Base-by-base conservation (phyloP, 2,113 vertebrate genomes). In the Collichthys lucidus region DNA sequence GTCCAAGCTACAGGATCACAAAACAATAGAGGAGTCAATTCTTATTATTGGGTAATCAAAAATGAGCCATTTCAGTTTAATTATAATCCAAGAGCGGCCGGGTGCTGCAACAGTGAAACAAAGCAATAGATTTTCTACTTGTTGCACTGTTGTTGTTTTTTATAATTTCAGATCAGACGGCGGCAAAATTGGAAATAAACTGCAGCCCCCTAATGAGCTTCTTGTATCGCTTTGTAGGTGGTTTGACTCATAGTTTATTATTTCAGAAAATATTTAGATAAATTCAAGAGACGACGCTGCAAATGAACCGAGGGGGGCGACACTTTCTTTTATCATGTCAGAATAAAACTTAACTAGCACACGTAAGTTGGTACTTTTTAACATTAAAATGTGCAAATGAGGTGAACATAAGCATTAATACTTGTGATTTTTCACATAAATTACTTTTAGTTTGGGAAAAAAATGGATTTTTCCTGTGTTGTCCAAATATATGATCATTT, bases 1-100 rank as follows among this genome's bases (percentile, higher is more conserved):
- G 97, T 96, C 97, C 96, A 97, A 96, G 97, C 97, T 97, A 97
- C 94, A 86, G 93, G 94, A 95, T 94, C 91, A 96, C 96, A 96
- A 95, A 89, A 93, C 93, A 94, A 94, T 68, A 83, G 19, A 56
- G 40, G 42, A 70, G 80, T 69, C 68, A 26, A 65, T 79, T 74
- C 60, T 17, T 20, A 26, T 87, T 40, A 55, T 91, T 81, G 84
- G 63, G 85, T 83, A 90, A 80, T 64, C 90, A 94, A 46, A 71
- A 85, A 81, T 69, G 9, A 77, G 67, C 78, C 60, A 61, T 60
- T 90, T 85, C 20, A 40, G 40, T 42, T 70, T 68, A 64, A 80
- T 66, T 73, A 19, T n/a, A 63, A 22, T 71, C 22, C 22, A 73
- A 65, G 49, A 77, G 56, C 75, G 66, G 75, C 50, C 31, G 22